Base-by-base conservation (phyloP, 2,888 invertebrate species). In the Melanchra persicariae region DNA sequence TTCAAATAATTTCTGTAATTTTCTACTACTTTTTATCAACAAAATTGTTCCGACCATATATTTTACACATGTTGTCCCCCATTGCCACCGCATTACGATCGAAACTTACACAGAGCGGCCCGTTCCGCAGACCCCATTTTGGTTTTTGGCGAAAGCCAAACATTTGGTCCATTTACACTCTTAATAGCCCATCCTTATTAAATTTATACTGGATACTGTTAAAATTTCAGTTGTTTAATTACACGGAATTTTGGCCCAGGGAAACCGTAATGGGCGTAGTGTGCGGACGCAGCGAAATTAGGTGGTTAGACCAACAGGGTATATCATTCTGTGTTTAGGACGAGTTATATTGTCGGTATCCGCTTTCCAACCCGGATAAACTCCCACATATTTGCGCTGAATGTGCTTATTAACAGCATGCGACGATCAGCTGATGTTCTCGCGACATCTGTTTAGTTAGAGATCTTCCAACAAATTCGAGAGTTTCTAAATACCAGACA, bases 161-260 rank as follows among this genome's bases (percentile, higher is more conserved):
- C 91, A 93, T 91, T 90, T 89, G 88, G 91, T 88, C 92, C 92
- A 90, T 93, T 93, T 91, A 88, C 89, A 91, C 90, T 91, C 91
- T 89, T 91, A 94, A 95, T 93, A 87, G 93, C 89, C 95, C 92
- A 94, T 95, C 92, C 92, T 94, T 95, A 94, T 95, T 93, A 94
- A 94, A 95, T 95, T 94, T 95, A 95, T 94, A 93, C 94, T 90
- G 92, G 93, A 91, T 71, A 91, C 92, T 91, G 94, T 94, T 94
- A 94, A 94, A 93, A 93, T 95, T 94, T 94, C 93, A 94, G 93
- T 93, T 92, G 95, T 95, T 95, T 94, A 95, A 95, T 95, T 95
- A 92, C 92, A 90, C 88, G 91, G 91, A 94, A 94, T 94, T 94
- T 91, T 91, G 92, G 93, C 88, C 89, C 90, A 87, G 92, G 91